Base-by-base conservation (phyloP, 92 coral and sea anemone species). In the Galaxea fascicularis region DNA sequence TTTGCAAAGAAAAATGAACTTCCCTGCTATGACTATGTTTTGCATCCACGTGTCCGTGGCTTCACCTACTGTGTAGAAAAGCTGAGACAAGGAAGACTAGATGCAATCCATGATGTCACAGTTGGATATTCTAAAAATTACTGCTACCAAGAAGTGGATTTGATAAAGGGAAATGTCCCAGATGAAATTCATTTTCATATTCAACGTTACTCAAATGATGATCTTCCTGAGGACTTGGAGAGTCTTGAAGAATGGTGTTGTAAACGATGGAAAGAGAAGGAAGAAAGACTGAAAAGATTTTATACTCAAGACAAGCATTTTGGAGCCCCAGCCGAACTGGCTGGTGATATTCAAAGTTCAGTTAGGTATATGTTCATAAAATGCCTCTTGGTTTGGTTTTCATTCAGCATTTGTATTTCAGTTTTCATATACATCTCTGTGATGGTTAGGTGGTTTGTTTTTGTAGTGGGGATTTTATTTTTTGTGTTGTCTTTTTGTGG, bases 21-120 rank as follows among this genome's bases (percentile, higher is more conserved):
- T 52, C 94, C 97, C 20, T 35, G 52, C 4, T 97, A 94, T 83
- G 95, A 95, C 26, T 89, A 93, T 81, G 95, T 95, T 8, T 78
- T 97, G n/a, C 99, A 97, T 67, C 99, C 99, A 9, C 93, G 99
- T n/a, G 90, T 97, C 21, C 87, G 91, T 3, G 99, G 99, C 14
- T 94, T 97, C 78, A 95, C 97, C 13, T 95, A 82, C 65, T 92
- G 98, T 53, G 86, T 97, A 8, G 90, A 94, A 77, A 93, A 97
- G 68, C 88, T 97, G 16, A 84, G 93, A 4, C 85, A 89, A 52
- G 90, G 91, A n/a, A 87, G 86, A 53, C 65, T 97, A 27, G 89
- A 93, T 69, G 96, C 98, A 15, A 73, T 97, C 15, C 96, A 94
- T 78, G 92, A 97, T 87, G 99, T 97, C 26, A 97, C 99, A 0